Evolutionary conservation across 2,888 invertebrate species (phyloP), one percentile per base, ranked within the genome.

Genomic region (Nymphalis polychloros): DNA sequence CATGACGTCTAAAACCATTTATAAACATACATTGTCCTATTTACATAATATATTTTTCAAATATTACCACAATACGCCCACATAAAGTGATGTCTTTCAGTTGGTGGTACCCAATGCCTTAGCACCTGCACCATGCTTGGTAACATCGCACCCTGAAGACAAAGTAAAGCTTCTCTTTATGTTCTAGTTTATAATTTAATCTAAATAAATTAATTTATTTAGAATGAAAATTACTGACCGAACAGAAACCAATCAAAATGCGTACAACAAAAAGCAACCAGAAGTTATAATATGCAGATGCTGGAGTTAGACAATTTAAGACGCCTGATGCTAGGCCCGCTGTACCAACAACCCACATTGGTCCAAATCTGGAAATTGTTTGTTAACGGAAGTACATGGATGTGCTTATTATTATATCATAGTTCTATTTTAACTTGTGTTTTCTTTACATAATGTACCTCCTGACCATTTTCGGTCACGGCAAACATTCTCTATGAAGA

Each of bases 111-210:
- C 92, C 92, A 92, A 72, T 90, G 82, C 63, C 90, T 81, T 35
- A 92, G 74, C 41, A 91, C 83, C 79, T 91, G 92, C 6, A 92
- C 87, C 92, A 92, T 92, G 70, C 88, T 91, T 8, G 92, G 91
- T 75, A 87, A 85, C 91, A 92, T 92, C 8, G 90, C 92, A 53
- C 92, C 92, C 92, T 92, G 69, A 76, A 75, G 19, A 23, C 2
- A 55, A 23, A 55, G 13, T 16, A 1, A 57, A 19, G 2, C 0
- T 41, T n/a, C 10, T 57, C 41, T 35, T 19, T 57, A 10, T 57
- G 10, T 13, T 17, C 13, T 2, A 17, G 19, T 57, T 57, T 19
- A 57, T 6, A 41, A 57, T 8, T 23, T 17, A 17, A 17, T 27
- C 17, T 8, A 41, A 35, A 19, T 6, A 16, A 49, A 46, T 57